Evolutionary conservation across 53 echinoderm and acorn worm genomes (phyloP), one percentile per base, ranked within the genome.

Genomic region (Echinometra lucunter): DNA sequence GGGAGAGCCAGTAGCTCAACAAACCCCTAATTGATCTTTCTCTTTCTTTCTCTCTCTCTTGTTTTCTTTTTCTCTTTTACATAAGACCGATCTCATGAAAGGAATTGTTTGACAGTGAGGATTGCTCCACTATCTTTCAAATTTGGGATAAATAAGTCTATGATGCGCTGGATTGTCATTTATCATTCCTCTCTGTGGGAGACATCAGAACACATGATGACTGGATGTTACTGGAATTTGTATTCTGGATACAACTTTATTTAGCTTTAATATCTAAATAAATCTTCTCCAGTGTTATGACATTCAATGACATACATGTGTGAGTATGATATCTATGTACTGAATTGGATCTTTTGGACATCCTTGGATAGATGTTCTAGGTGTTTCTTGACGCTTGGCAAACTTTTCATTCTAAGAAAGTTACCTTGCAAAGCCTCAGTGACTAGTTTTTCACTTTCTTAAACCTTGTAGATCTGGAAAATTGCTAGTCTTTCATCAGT

Each of bases 1-100:
- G 45, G 85, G 85, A 85, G n/a, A 47, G 49, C 23, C 25, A 9
- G 17, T 16, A 1, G 23, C 44, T 82, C 42, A 82, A 34, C 74
- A 27, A 35, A 35, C 8, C 27, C 47, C 49, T 85, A 85, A 85
- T 85, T 49, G 85, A 85, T 85, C 85, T 49, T 30, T 45, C 85
- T 78, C 78, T 78, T 28, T 78, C 78, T 78, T 8, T 40, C 78
- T 78, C 42, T 21, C 78, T 15, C 6, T 74, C 74, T n/a, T n/a
- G n/a, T n/a, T n/a, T n/a, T n/a, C n/a, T n/a, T n/a, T n/a, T n/a
- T n/a, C n/a, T n/a, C n/a, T n/a, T n/a, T 78, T 19, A 4, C 85
- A 28, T n/a, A 44, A 44, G 35, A 45, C 45, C 13, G 49, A 27
- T 6, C 83, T 27, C 45, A 83, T 83, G 45, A 45, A 75, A 83